Evolutionary conservation across 2,113 vertebrate genomes (phyloP).

Genomic region (Atherinomorus stipes): DNA sequence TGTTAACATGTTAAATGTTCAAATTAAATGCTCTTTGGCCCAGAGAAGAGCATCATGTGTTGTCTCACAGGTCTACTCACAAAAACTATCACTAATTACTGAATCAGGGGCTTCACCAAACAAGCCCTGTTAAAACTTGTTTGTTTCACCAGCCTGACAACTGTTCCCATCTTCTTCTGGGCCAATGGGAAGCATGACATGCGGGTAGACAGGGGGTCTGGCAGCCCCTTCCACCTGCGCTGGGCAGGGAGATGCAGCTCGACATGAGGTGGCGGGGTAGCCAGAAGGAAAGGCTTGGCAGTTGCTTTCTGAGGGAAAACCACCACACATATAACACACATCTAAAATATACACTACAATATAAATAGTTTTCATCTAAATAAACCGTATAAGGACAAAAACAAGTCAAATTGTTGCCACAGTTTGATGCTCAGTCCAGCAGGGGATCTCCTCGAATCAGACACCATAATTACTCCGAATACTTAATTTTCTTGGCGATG

Average conservation of each 20-base stretch:
- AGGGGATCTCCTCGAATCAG: neutral
- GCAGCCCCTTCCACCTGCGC: slow-evolving; percentile 45
- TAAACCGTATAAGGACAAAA: neutral
- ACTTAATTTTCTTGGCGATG: slow-evolving; percentile 5
- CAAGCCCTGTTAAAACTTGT: slow-evolving; percentile 49
- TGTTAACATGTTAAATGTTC: slow-evolving; percentile 36
- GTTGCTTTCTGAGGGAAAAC: neutral
- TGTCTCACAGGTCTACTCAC: neutral
- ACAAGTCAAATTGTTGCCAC: neutral
- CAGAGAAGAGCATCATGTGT: slow-evolving; percentile 7
- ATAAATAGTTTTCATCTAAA: neutral
- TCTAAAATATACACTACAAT: neutral
- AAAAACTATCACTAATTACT: slow-evolving; percentile 46
- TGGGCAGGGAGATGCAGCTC: slow-evolving; percentile 30
- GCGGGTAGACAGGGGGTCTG: slow-evolving; percentile 34
- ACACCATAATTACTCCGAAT: slow-evolving; percentile 33
- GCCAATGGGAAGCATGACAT: slow-evolving; percentile 39
- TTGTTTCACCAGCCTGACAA: slow-evolving; percentile 51
- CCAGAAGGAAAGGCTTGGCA: slow-evolving; percentile 38
- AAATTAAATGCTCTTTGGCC: slow-evolving; percentile 25
- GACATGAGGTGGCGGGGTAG: slow-evolving; percentile 19
- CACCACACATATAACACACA: neutral
- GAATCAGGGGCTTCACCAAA: slow-evolving; percentile 28
- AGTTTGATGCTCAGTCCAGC: neutral
- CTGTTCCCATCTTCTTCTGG: slow-evolving; percentile 35